These are phyloP conservation scores for Agelas oroides DNA, from an alignment of 37 sponge, comb jelly and placozoan species.

Conservation along the genomic window DNA sequence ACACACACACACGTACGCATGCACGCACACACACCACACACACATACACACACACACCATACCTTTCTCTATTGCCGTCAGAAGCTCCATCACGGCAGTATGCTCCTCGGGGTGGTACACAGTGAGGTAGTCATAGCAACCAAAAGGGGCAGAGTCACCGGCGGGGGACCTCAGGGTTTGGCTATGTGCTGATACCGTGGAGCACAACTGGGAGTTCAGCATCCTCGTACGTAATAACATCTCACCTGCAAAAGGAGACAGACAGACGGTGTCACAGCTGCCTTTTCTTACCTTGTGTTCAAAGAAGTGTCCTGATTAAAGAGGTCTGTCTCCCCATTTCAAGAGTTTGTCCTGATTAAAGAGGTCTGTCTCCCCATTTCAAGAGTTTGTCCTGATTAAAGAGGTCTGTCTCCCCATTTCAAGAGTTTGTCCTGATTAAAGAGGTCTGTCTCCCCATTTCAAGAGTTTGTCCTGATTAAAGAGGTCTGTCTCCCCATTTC, in stretches of 20 bases:
- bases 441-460: no score
- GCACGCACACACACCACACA: constrained; percentile 47
- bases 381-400: no score
- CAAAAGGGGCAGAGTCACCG: constrained; percentile 49
- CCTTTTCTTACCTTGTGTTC: no score
- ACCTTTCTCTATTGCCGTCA: constrained; percentile 55
- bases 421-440: no score
- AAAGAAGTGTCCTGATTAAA: no score
- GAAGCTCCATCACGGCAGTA: constrained; percentile 56
- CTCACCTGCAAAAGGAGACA: constrained; percentile 47
- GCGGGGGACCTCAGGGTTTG: constrained; percentile 36
- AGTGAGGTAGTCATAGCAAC: constrained; percentile 67
- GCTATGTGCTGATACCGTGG: neutral
- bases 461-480: no score
- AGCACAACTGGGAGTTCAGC: constrained; percentile 46
- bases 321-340: no score
- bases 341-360: no score
- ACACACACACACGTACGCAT: no score
- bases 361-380: no score
- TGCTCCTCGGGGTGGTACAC: constrained; percentile 62
- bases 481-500: no score
- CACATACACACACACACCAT: constrained; percentile 2
- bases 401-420: no score
- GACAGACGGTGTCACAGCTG: neutral
- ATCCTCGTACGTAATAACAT: constrained; percentile 32